Base-by-base conservation (phyloP, 1,140 invertebrate species). In the Zaprionus vittiger region DNA sequence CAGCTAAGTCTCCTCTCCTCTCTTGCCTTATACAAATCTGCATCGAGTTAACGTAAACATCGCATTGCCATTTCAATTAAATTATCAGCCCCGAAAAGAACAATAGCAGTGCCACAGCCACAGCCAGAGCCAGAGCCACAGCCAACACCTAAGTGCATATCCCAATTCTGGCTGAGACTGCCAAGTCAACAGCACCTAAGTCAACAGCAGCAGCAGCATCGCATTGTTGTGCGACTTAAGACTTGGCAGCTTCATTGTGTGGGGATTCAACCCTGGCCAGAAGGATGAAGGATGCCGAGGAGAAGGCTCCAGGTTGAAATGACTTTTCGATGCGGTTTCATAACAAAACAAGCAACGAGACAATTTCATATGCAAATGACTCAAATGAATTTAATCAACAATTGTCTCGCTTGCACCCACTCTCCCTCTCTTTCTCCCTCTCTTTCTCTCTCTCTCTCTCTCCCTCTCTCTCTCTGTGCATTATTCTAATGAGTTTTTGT, bases 351-450 rank as follows among this genome's bases (percentile, higher is more conserved):
- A 20, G 64, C 31, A 47, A 17, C 65, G 65, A 90, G 86, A 90
- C 85, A 85, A 85, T 85, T 89, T 76, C 81, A 77, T 90, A 90
- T 90, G 85, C 85, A 90, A 90, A 90, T 90, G 76, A 79, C 85
- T 84, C 75, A 77, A 89, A 85, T 90, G 85, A 82, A 90, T 90
- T 90, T 90, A 90, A 90, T 90, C 85, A 90, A 90, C 85, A 90
- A 90, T 90, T 90, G 85, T 90, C 54, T 84, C 55, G 1, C 22
- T 49, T n/a, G n/a, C 54, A 52, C 49, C 56, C 24, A 14, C 28
- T 9, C 7, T 31, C 28, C 2, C 28, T 11, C 9, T 31, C 9
- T 11, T 2, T 31, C 31, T 31, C 7, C 15, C 11, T 41, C 47
- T 71, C 67, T 73, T 15, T 31, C 11, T 6, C 47, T 14, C 47